phyloP scores from a whole-genome alignment of 2,113 vertebrate species.

The Dromas ardeola region DNA sequence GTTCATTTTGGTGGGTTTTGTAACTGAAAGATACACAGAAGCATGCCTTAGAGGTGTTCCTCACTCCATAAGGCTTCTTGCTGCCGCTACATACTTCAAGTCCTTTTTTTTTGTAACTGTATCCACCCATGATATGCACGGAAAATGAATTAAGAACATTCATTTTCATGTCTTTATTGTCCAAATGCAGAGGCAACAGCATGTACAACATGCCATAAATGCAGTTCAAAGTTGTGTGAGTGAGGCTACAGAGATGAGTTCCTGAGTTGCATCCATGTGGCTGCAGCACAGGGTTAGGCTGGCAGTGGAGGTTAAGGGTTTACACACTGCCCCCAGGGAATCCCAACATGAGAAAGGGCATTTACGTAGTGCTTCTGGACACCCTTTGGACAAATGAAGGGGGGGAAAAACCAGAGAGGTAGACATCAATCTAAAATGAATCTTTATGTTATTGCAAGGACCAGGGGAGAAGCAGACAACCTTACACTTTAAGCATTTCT shows the following conservation, averaged over 20 bases:
- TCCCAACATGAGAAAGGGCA: not conserved
- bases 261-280: not conserved
- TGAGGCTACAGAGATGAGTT: not conserved
- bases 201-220: not conserved
- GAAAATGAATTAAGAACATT: not conserved
- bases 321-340: not conserved
- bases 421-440: not conserved
- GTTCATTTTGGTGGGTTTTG: not conserved
- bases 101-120: not conserved
- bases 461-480: not conserved
- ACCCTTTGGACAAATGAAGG: not conserved
- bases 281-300: not conserved
- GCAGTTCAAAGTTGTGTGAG: not conserved
- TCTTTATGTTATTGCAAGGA: not conserved
- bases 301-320: not conserved
- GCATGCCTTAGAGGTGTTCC: not conserved
- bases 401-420: not conserved
- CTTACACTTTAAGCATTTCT: not conserved
- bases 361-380: not conserved
- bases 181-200: not conserved
- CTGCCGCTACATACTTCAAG: not conserved
- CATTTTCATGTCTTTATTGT: not conserved
- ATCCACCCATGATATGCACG: not conserved
- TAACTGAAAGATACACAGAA: not conserved
- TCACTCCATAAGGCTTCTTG: not conserved